Conservation (phyloP, 2,113 vertebrate species). For the Physeter macrocephalus region DNA sequence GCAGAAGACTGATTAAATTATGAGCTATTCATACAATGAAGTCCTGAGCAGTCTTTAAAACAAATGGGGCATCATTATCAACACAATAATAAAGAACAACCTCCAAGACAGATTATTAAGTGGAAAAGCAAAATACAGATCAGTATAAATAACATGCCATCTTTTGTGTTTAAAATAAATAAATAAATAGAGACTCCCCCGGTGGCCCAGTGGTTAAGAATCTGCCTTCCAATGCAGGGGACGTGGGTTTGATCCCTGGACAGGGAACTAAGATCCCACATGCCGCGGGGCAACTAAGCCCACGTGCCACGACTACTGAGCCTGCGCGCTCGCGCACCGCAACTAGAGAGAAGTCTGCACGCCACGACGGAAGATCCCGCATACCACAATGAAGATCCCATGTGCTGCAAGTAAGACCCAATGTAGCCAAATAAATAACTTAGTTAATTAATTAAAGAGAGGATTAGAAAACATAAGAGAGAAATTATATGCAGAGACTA, state of each 20-base stretch:
- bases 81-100: neutral
- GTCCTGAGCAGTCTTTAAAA: neutral
- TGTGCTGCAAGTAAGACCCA: too few species aligned
- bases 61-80: neutral
- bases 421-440: neutral
- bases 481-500: neutral
- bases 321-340: too few species aligned
- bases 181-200: too few species aligned
- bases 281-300: too few species aligned
- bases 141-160: neutral
- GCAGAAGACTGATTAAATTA: neutral
- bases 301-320: too few species aligned
- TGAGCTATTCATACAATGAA: neutral
- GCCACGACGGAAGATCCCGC: too few species aligned
- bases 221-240: too few species aligned
- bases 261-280: too few species aligned
- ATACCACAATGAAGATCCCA: too few species aligned
- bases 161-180: neutral
- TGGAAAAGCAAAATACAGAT: neutral
- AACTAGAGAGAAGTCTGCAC: too few species aligned
- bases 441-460: neutral
- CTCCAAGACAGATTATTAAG: neutral
- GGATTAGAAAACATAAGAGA: neutral
- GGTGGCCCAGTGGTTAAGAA: too few species aligned
- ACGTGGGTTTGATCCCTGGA: too few species aligned